A percentile compares a stretch with the other conserved stretches of the same genome.
These are phyloP conservation scores for Pomatorhinus ruficollis DNA, from an alignment of 2,113 vertebrate genomes.

Conservation along the genomic window DNA sequence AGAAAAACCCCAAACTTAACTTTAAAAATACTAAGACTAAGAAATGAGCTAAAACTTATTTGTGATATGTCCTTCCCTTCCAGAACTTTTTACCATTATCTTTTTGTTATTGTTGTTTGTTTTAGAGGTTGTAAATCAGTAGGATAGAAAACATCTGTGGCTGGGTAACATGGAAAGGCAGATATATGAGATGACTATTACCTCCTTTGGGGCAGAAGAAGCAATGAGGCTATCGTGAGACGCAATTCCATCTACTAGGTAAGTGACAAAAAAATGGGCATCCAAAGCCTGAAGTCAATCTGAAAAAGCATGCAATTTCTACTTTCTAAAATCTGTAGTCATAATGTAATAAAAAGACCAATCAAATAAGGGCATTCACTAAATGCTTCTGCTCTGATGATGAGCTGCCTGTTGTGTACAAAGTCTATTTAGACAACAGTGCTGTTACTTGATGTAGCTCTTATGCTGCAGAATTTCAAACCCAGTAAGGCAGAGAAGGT, in stretches of 20 bases:
- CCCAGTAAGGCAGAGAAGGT: background rate
- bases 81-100: background rate
- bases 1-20: accelerated
- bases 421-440: background rate
- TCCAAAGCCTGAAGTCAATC: background rate
- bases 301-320: background rate
- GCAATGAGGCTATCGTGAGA: background rate
- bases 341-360: background rate
- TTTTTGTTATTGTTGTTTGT: accelerated
- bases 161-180: background rate
- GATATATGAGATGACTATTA: background rate
- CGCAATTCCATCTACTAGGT: background rate
- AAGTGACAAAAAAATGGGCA: background rate
- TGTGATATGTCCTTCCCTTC: background rate
- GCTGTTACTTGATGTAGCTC: background rate
- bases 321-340: background rate
- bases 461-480: background rate
- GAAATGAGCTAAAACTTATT: background rate
- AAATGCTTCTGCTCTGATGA: background rate
- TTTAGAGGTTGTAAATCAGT: background rate
- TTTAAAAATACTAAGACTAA: background rate
- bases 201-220: background rate
- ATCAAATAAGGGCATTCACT: background rate
- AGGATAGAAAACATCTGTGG: background rate
- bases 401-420: background rate